Percentiles rank a stretch among this genome's conserved stretches.
phyloP scores from a whole-genome alignment of 2,113 vertebrate species.

The Gavialis gangeticus region DNA sequence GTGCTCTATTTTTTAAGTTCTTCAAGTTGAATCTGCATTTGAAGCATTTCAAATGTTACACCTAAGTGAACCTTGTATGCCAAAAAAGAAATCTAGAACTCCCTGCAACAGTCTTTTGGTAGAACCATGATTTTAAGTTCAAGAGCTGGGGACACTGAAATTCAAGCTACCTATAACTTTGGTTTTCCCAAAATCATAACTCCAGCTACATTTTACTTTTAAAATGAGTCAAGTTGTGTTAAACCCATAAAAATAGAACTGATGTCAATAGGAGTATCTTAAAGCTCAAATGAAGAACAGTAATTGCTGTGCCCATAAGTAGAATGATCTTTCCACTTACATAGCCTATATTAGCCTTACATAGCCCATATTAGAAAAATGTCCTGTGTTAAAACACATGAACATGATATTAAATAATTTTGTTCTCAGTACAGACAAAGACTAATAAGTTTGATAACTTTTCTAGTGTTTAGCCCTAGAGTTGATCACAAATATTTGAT shows the following conservation, averaged over 20 bases:
- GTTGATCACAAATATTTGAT: not conserved
- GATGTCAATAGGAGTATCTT: not conserved
- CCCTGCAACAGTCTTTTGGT: not conserved
- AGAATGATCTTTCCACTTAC: not conserved
- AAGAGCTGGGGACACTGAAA: not conserved
- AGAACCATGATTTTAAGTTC: not conserved
- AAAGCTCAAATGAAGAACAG: not conserved
- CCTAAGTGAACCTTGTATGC: too few species aligned
- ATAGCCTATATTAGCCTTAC: not conserved
- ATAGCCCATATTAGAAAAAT: slow-evolving; percentile 54
- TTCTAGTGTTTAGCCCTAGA: not conserved
- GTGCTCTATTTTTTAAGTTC: too few species aligned
- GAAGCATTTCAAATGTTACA: too few species aligned
- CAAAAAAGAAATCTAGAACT: too few species aligned
- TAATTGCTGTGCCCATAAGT: not conserved
- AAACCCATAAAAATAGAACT: not conserved
- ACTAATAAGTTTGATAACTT: not conserved
- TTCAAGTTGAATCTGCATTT: too few species aligned
- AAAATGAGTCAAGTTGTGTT: not conserved
- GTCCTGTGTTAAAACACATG: not conserved
- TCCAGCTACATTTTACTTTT: not conserved
- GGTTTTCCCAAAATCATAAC: not conserved
- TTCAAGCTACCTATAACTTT: not conserved
- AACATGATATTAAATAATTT: not conserved
- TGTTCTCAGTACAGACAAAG: slow-evolving; percentile 47